phyloP scores from a whole-genome alignment of 2,797 vertebrate species.

The Pelodytes ibericus region DNA sequence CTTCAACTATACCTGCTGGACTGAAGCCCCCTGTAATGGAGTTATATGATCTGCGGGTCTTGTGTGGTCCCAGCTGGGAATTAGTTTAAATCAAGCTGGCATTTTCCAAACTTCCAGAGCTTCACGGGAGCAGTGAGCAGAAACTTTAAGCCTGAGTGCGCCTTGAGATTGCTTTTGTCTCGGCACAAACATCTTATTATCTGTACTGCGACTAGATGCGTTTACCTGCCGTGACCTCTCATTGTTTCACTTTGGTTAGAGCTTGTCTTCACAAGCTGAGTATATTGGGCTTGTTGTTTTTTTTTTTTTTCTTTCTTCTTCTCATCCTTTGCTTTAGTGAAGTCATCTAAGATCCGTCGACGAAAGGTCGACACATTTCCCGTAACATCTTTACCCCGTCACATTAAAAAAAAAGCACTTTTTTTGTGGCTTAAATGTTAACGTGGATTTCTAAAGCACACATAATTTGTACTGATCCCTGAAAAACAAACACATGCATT shows the following conservation, averaged over 20 bases:
- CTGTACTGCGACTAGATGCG: conserved; percentile 39
- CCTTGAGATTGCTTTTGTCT: conserved; percentile 53
- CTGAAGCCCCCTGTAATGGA: conserved; percentile 10
- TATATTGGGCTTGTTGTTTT: conserved; percentile 36
- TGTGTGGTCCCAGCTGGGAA: conserved; percentile 35
- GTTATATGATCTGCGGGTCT: conserved; percentile 21
- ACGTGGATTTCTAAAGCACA: too few relatives aligned
- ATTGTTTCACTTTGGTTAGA: conserved; percentile 48
- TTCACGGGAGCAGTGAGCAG: conserved; percentile 38
- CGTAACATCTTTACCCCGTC: conserved; percentile 11
- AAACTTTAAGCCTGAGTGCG: conserved; percentile 51
- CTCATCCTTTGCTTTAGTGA: conserved; percentile 34
- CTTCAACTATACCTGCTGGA: not conserved
- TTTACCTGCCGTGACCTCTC: conserved; percentile 50
- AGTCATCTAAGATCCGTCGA: conserved; percentile 16
- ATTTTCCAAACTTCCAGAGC: conserved; percentile 41
- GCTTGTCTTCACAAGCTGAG: conserved; percentile 45
- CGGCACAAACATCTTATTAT: conserved; percentile 56
- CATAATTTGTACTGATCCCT: too few relatives aligned
- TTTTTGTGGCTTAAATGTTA: too few relatives aligned
- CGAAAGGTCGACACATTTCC: conserved; percentile 1
- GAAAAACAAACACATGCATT: too few relatives aligned
- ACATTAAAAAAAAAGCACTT: not conserved
- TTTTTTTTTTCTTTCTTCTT: conserved; percentile 9
- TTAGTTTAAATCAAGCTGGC: conserved; percentile 46